Base-by-base conservation (phyloP, 2,888 invertebrate species). In the Drosophila picticornis region DNA sequence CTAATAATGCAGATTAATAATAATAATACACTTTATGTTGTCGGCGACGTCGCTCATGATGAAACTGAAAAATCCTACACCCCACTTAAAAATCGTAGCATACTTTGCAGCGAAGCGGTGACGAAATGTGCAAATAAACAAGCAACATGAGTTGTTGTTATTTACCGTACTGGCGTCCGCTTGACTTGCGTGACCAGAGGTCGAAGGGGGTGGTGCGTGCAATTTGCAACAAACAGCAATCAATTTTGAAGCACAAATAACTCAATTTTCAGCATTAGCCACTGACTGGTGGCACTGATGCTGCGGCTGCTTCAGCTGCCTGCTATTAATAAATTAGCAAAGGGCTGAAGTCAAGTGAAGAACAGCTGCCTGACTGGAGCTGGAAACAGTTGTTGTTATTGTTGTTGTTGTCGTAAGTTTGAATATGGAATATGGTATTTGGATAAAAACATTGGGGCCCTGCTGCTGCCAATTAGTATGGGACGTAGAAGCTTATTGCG, bases 201-300 rank as follows among this genome's bases (percentile, higher is more conserved):
- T 16, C 25, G n/a, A n/a, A 16, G 27, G 36, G 19, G 19, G 57
- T n/a, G n/a, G 11, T 43, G 69, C 38, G 53, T 53, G 36, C 61
- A 65, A 81, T 83, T 81, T 81, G 77, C 79, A 84, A 81, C 80
- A 84, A 81, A 84, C 72, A 86, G 81, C 87, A 88, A 88, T 87
- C 90, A 90, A 88, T 90, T 83, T 75, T 75, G 72, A 64, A 77
- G 80, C 88, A 88, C 82, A 88, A 88, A 88, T 88, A 90, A 88
- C 90, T 88, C 88, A 87, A 90, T 88, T 86, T 81, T 60, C 61
- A 56, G 69, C 74, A 79, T 70, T 77, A 79, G 68, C 80, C 58
- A 72, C 9, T 62, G 67, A 36, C 27, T 70, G 56, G 25, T 63
- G 38, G 31, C 55, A 25, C 16, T 43, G 57, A 27, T 36, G 36